These are phyloP conservation scores for Pomatostomus ruficeps DNA, from an alignment of 2,113 vertebrate genomes.

Conservation along the genomic window DNA sequence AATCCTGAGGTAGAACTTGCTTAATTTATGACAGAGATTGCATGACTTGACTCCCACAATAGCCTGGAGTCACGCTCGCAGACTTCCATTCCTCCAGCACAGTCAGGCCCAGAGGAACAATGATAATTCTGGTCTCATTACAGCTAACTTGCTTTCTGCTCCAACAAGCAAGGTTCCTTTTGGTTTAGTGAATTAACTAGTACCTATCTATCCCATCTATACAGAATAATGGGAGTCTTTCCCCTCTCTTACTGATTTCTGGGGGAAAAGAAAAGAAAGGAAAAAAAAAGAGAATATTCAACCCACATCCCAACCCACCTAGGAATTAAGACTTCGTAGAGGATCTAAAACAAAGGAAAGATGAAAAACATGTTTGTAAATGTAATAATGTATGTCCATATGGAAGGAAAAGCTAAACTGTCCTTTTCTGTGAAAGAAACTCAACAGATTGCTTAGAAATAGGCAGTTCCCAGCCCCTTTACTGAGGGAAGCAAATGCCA, in stretches of 20 bases:
- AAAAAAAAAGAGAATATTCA: neutral
- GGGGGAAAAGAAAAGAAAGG: no score
- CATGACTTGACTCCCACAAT: neutral
- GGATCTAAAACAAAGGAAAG: neutral
- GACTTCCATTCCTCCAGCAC: neutral
- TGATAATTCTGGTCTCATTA: neutral
- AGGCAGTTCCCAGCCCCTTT: neutral
- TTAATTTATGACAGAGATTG: neutral
- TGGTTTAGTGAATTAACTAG: neutral
- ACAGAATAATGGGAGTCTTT: neutral
- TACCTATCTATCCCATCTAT: neutral
- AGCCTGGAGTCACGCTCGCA: neutral
- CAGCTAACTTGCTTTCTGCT: neutral
- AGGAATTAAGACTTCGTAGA: neutral
- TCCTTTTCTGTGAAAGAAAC: neutral
- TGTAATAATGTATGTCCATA: conserved; percentile 15
- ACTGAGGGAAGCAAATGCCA: neutral
- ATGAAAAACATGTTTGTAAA: conserved; percentile 16
- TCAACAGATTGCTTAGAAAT: conserved; percentile 49
- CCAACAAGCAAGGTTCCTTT: neutral
- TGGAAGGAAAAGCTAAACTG: conserved; percentile 22
- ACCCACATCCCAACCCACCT: neutral
- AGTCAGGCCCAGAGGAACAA: neutral
- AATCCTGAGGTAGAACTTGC: neutral
- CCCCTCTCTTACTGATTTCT: neutral